Evolutionary conservation across 64 coral and sea anemone species (phyloP).

Genomic region (Platygyra sinensis): DNA sequence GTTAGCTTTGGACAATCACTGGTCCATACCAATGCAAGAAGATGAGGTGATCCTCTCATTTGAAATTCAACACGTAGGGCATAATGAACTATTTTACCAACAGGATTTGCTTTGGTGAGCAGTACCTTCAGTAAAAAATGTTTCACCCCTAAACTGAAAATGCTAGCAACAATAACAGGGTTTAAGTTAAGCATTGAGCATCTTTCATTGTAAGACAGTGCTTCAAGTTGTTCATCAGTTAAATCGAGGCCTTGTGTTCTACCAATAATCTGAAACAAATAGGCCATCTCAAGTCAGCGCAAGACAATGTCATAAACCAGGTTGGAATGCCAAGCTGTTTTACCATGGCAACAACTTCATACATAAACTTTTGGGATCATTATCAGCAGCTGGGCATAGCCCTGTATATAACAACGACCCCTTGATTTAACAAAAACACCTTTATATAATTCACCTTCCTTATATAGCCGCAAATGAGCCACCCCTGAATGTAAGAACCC

Average conservation of each 20-base stretch:
- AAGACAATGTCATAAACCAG: conserved; percentile 33
- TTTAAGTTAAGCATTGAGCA: too few relatives aligned
- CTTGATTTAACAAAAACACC: too few relatives aligned
- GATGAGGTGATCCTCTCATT: conserved; percentile 55
- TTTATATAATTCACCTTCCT: too few relatives aligned
- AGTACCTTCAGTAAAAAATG: conserved; percentile 44
- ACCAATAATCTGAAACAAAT: conserved; percentile 2
- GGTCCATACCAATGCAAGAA: conserved; percentile 55
- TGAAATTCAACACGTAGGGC: conserved; percentile 47
- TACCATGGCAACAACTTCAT: too few relatives aligned
- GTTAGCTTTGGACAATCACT: too few relatives aligned
- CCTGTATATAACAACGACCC: too few relatives aligned
- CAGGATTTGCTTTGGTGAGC: conserved; percentile 34
- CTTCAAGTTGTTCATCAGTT: background rate
- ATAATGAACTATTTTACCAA: conserved; percentile 55
- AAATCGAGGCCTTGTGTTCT: background rate
- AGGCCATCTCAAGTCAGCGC: conserved; percentile 26
- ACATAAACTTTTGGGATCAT: background rate
- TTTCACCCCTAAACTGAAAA: too few relatives aligned
- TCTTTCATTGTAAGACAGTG: too few relatives aligned
- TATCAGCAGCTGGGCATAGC: too few relatives aligned
- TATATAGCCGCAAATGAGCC: too few relatives aligned
- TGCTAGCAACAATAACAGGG: background rate
- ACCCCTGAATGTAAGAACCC: too few relatives aligned
- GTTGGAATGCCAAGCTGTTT: background rate